Base-by-base conservation (phyloP, 2,113 vertebrate genomes). In the Mandrillus leucophaeus region DNA sequence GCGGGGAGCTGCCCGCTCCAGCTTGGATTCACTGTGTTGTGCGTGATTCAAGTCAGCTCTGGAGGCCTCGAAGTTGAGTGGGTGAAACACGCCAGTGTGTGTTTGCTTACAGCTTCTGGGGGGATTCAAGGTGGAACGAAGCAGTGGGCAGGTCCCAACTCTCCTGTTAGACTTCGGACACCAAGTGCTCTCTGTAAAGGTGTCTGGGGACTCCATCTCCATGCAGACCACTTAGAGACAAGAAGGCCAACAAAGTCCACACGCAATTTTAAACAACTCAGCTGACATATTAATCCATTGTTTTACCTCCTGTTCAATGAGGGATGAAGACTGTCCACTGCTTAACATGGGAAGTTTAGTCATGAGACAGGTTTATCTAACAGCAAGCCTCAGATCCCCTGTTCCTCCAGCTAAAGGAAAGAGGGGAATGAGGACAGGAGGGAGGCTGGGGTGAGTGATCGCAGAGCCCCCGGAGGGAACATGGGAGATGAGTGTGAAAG, bases 311-410 rank as follows among this genome's bases (percentile, higher is more conserved):
- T 70, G 52, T 52, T 89, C 27, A 12, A 1, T 22, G 50, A 38
- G 27, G 72, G 48, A 43, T 14, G 72, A 59, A 61, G 61, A 43
- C 7, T 8, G 3, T 8, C 25, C 17, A 1, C 35, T 27, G 20
- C 22, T 68, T 38, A 8, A 8, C 50, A 11, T 2, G n/a, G 45
- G 55, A 45, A 27, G 68, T 9, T 6, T 8, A 22, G 48, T 35
- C 13, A 17, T 9, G 16, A 40, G 16, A 6, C 48, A 25, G 57
- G 25, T 4, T 13, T 32, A 8, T 35, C 75, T 30, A 2, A 9
- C 2, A 25, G 12, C 5, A 0, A 4, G 27, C 17, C 76, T 82
- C 12, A 11, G 8, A 13, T 8, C 45, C 8, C 4, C 0, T 18
- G 27, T 30, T 10, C 48, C 7, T 35, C 2, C 1, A 16, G 55